These are phyloP conservation scores for Gasterosteus aculeatus DNA, from an alignment of 2,113 vertebrate species.

Conservation along the genomic window DNA sequence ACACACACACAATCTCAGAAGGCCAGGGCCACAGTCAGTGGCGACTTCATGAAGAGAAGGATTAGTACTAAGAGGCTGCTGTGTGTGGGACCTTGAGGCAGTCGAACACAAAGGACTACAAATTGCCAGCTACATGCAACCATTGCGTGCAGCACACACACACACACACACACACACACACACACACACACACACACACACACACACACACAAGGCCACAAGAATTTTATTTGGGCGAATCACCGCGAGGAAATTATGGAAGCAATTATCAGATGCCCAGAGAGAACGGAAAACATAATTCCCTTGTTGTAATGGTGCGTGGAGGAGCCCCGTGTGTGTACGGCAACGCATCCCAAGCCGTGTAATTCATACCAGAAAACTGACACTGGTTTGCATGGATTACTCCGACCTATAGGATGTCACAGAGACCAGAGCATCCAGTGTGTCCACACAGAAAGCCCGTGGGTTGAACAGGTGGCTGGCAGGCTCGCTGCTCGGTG, in stretches of 20 bases:
- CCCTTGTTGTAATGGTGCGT: conserved; percentile 67
- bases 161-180: conserved; percentile 20
- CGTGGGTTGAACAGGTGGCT: conserved; percentile 66
- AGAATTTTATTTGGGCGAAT: conserved; percentile 27
- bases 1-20: conserved; percentile 24
- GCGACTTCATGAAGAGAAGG: conserved; percentile 67
- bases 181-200: conserved; percentile 9
- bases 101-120: conserved; percentile 38
- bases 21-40: conserved; percentile 28
- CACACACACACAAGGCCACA: neutral
- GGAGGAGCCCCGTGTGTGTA: conserved; percentile 47
- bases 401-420: conserved; percentile 64
- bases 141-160: conserved; percentile 28
- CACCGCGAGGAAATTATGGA: conserved; percentile 37
- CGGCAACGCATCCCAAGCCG: conserved; percentile 46
- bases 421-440: conserved; percentile 63
- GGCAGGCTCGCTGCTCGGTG: conserved; percentile 38
- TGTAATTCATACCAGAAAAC: conserved; percentile 65
- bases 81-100: conserved; percentile 33
- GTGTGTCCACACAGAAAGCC: conserved; percentile 46
- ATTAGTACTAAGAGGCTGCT: conserved; percentile 51
- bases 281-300: conserved; percentile 65
- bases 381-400: conserved; percentile 52
- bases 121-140: conserved; percentile 32
- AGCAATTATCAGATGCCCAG: conserved; percentile 53